Base-by-base conservation (phyloP, 1,140 invertebrate species). In the Linepithema humile region DNA sequence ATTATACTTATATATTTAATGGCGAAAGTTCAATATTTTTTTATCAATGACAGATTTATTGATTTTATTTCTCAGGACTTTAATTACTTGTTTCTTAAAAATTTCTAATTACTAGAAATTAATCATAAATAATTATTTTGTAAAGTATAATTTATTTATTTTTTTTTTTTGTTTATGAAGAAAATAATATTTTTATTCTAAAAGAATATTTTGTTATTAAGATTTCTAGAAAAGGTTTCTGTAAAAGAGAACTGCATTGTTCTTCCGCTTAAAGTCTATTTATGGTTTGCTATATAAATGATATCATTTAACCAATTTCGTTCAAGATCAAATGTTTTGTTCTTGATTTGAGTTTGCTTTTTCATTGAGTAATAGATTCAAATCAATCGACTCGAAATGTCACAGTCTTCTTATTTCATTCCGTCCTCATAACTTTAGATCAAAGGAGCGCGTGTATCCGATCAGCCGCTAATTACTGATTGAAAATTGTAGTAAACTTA, bases 391-490 rank as follows among this genome's bases (percentile, higher is more conserved):
- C 32, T 32, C 10, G 17, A 12, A 0, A 59, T 45, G 6, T 12
- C 48, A 6, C 7, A 29, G 10, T 69, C 5, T 3, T 23, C 20
- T 26, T 10, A 4, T 38, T 0, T 0, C 9, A 12, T 32, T 17
- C 17, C 26, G 7, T 6, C n/a, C n/a, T n/a, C n/a, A n/a, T n/a
- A n/a, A n/a, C 32, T 43, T 23, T 9, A 45, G 17, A 59, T 60
- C 20, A 53, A 53, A 67, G 15, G 23, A 3, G 12, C 23, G 20
- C 5, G 23, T 26, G n/a, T 64, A 77, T 64, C 6, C 40, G 29
- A n/a, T 67, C 20, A 48, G 43, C 73, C 48, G n/a, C 29, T 48
- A 48, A 77, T 64, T 65, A 50, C 48, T 29, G 50, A 35, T 75
- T 17, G 12, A 50, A 45, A 65, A 65, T 3, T 50, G n/a, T 10